Conservation (phyloP, 2,797 vertebrate species). For the Gallinago nigripennis region DNA sequence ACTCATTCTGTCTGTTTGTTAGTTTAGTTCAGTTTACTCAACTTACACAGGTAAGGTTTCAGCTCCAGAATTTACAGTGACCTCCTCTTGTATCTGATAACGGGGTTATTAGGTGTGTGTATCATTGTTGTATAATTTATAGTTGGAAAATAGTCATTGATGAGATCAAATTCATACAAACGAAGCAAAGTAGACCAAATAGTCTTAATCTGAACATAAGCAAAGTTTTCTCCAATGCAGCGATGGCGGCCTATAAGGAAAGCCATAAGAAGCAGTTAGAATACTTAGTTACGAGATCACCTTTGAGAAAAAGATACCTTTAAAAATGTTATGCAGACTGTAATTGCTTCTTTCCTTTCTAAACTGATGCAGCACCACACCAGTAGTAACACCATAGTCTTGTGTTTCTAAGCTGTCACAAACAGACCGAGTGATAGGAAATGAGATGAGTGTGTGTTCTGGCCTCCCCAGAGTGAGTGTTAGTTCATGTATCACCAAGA, state of each 20-base stretch:
- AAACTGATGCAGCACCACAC: neutral
- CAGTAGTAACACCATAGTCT: neutral
- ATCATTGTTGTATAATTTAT: constrained; percentile 99
- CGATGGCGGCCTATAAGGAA: constrained; percentile 89
- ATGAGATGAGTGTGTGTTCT: neutral
- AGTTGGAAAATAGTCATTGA: constrained; percentile 90
- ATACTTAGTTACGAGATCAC: neutral
- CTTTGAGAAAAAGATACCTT: neutral
- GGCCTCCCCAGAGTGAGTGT: neutral
- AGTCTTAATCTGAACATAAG: constrained; percentile 97
- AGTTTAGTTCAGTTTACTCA: neutral
- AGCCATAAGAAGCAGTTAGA: neutral
- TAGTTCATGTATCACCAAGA: neutral
- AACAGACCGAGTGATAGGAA: fast-evolving
- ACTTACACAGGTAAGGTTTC: neutral
- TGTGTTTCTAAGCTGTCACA: neutral
- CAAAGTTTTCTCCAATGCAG: constrained; percentile 98
- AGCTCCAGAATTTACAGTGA: constrained; percentile 59
- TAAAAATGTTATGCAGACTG: neutral
- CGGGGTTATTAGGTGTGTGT: constrained; percentile 91
- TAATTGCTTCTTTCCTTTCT: neutral
- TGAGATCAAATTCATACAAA: constrained; percentile 90
- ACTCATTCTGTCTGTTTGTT: neutral
- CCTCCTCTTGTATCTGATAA: constrained; percentile 90
- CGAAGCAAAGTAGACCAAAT: constrained; percentile 96